Base-by-base conservation (phyloP, 1,140 invertebrate species). In the Drosophila nigromelanica region DNA sequence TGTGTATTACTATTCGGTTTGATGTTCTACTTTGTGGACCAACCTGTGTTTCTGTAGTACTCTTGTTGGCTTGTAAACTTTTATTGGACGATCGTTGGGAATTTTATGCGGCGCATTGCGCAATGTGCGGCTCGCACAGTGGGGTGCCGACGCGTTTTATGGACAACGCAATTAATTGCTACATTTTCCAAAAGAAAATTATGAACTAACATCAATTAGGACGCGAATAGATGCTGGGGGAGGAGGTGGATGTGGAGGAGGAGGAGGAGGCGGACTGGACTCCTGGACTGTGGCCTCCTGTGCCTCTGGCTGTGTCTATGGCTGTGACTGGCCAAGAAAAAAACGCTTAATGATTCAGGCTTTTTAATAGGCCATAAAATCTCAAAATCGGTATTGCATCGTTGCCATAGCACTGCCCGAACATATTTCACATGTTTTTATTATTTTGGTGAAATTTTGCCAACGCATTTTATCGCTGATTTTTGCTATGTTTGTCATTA, bases 191-290 rank as follows among this genome's bases (percentile, higher is more conserved):
- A 89, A 83, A 64, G 83, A 89, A 89, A 89, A 89, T 87, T 89
- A 89, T 89, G 83, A 89, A 89, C 83, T 89, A 89, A 89, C 83
- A 89, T 89, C 83, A 89, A 89, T 89, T 89, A 89, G 83, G 81
- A 78, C 75, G 82, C 67, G 61, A 47, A 73, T 70, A 67, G 63
- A 76, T 42, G 52, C 27, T 50, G 33, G 30, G 21, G 33, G 27
- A 37, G 54, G 45, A 21, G 47, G 18, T 21, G 51, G 10, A n/a
- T 11, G 14, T 27, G 35, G 27, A 39, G 12, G 12, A 14, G 56
- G 27, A 37, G 12, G 11, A 14, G 55, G 55, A 14, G 15, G 8
- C 3, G 35, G 21, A n/a, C n/a, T n/a, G 55, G 27, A 3, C 24
- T 30, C 37, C n/a, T 66, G 40, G 33, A 35, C 33, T 10, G 33